A percentile compares a stretch with the other conserved stretches of the same genome.
Evolutionary conservation across 2,113 vertebrate genomes (phyloP).

Genomic region (Cottus gobio): DNA sequence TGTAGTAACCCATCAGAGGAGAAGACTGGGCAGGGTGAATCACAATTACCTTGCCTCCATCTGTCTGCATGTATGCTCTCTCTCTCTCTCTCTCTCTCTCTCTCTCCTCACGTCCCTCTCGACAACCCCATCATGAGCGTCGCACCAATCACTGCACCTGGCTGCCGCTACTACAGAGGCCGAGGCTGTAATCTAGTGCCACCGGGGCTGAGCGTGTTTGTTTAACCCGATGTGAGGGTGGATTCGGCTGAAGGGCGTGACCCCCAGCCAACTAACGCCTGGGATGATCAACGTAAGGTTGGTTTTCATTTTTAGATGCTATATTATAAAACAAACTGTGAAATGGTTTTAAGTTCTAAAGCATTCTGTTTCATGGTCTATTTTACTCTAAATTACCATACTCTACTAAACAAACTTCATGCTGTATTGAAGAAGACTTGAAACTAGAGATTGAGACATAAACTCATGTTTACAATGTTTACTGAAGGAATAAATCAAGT

Average conservation of each 20-base stretch:
- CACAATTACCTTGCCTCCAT: conserved; percentile 67
- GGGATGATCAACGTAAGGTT: not conserved
- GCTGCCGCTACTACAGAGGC: conserved; percentile 7
- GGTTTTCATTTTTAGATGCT: not conserved
- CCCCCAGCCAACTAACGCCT: not conserved
- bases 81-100: not conserved
- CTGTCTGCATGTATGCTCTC: conserved; percentile 41
- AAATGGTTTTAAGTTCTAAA: no score
- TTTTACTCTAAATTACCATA: no score
- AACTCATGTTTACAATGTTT: no score
- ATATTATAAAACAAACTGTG: no score
- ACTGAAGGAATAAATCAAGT: no score
- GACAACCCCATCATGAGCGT: conserved; percentile 37
- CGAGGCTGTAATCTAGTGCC: conserved; percentile 13
- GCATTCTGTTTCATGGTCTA: no score
- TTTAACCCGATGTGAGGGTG: conserved; percentile 12
- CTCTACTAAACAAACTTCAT: no score
- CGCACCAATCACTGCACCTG: conserved; percentile 43
- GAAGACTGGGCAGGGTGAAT: conserved; percentile 46
- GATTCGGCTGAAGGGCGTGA: not conserved
- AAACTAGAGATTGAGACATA: no score
- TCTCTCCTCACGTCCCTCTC: conserved; percentile 18
- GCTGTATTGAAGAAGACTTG: no score
- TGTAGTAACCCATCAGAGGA: conserved; percentile 57
- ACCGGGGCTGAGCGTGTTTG: conserved; percentile 10